phyloP scores from a whole-genome alignment of 1,140 invertebrate genomes.

The Drosophila novamexicana region DNA sequence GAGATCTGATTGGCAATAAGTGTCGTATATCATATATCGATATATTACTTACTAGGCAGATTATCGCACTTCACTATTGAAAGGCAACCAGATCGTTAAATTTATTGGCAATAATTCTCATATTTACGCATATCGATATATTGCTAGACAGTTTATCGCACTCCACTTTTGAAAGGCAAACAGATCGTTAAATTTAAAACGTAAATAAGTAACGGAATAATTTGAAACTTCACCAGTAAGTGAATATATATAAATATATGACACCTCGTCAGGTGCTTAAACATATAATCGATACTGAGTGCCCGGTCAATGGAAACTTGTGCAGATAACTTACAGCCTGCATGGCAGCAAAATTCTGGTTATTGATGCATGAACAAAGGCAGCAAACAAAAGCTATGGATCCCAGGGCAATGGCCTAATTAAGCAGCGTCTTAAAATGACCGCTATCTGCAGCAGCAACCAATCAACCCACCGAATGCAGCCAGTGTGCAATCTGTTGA shows the following conservation, averaged over 20 bases:
- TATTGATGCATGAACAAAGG: constrained; percentile 37
- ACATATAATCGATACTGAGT: constrained; percentile 7
- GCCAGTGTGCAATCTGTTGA: constrained; percentile 28
- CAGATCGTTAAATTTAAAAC: no score
- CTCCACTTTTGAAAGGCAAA: no score
- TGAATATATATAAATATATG: background rate
- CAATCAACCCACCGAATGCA: constrained; percentile 36
- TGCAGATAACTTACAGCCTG: constrained; percentile 33
- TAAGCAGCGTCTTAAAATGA: constrained; percentile 29
- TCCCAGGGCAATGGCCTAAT: constrained; percentile 33
- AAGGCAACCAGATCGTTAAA: no score
- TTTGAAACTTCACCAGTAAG: no score
- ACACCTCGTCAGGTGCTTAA: background rate
- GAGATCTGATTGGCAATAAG: no score
- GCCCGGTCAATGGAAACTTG: constrained; percentile 13
- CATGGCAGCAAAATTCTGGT: constrained; percentile 16
- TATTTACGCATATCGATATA: no score
- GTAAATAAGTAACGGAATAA: no score
- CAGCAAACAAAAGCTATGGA: constrained; percentile 47
- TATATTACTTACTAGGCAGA: no score
- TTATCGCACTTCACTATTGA: no score
- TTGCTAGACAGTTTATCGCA: no score
- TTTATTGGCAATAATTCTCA: no score
- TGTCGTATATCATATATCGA: no score
- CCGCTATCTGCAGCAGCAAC: constrained; percentile 22